Percentiles rank a stretch among this genome's conserved stretches.
These are phyloP conservation scores for Nomada fabriciana DNA, from an alignment of 2,888 invertebrate genomes.

Conservation along the genomic window DNA sequence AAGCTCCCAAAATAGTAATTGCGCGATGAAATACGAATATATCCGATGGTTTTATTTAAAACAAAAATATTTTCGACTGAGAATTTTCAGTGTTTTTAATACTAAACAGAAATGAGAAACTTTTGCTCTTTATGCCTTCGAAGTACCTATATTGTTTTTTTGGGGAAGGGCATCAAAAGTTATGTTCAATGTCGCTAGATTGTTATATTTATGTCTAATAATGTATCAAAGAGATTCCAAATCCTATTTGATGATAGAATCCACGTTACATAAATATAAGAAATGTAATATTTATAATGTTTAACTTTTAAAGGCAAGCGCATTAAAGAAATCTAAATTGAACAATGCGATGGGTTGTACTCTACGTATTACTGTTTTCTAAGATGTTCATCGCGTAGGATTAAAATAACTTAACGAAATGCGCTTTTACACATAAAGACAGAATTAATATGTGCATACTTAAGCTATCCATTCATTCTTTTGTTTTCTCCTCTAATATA, in stretches of 20 bases:
- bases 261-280: conserved; percentile 51
- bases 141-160: not conserved
- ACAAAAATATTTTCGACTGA: too few species aligned
- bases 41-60: too few species aligned
- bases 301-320: conserved; percentile 10
- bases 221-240: conserved; percentile 32
- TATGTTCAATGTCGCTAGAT: conserved; percentile 19
- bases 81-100: not conserved
- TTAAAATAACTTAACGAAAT: conserved; percentile 43
- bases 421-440: conserved; percentile 44
- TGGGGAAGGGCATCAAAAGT: not conserved
- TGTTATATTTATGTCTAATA: conserved; percentile 34
- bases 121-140: too few species aligned
- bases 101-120: not conserved
- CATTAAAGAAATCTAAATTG: conserved; percentile 40
- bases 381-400: conserved; percentile 40
- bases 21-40: not conserved
- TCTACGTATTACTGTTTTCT: conserved; percentile 47
- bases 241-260: conserved; percentile 12
- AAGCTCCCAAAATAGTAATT: not conserved
- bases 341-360: conserved; percentile 27
- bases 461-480: conserved; percentile 12
- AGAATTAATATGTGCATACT: conserved; percentile 33
- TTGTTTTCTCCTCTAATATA: not conserved
- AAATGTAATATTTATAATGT: conserved; percentile 34